A percentile compares a stretch with the other conserved stretches of the same genome.
These are phyloP conservation scores for Podarcis cretensis DNA, from an alignment of 2,113 vertebrate genomes.

Conservation along the genomic window DNA sequence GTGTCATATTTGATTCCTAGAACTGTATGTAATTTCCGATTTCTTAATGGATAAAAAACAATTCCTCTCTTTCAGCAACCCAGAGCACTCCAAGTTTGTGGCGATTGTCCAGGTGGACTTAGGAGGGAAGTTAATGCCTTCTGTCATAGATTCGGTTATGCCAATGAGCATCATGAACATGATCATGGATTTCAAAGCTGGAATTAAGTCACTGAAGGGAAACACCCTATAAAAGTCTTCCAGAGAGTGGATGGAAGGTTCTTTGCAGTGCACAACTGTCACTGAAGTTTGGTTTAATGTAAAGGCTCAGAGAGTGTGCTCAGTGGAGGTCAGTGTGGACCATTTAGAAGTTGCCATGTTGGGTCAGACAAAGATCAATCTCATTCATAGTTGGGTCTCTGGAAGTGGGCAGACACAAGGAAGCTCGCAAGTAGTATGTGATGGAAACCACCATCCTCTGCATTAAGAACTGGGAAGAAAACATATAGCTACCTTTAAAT, in stretches of 20 bases:
- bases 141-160: constrained; percentile 68
- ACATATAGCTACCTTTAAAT: not conserved
- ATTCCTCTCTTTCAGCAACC: constrained; percentile 66
- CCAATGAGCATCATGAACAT: constrained; percentile 67
- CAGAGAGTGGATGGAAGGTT: constrained; percentile 35
- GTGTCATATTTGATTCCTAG: not conserved
- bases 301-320: not conserved
- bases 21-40: not conserved
- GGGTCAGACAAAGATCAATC: not conserved
- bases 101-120: constrained; percentile 74
- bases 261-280: not conserved
- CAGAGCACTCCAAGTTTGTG: constrained; percentile 61
- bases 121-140: constrained; percentile 64
- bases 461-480: not conserved
- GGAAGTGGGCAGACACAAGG: too few relatives aligned
- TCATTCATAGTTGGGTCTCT: not conserved
- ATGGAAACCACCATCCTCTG: not conserved
- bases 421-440: not conserved
- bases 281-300: constrained; percentile 23
- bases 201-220: constrained; percentile 49
- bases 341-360: not conserved
- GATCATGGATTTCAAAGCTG: constrained; percentile 61
- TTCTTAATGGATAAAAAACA: not conserved
- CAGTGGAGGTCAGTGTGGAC: not conserved
- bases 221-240: not conserved